These are phyloP conservation scores for Polypterus senegalus DNA, from an alignment of 2,113 vertebrate genomes.

Conservation along the genomic window DNA sequence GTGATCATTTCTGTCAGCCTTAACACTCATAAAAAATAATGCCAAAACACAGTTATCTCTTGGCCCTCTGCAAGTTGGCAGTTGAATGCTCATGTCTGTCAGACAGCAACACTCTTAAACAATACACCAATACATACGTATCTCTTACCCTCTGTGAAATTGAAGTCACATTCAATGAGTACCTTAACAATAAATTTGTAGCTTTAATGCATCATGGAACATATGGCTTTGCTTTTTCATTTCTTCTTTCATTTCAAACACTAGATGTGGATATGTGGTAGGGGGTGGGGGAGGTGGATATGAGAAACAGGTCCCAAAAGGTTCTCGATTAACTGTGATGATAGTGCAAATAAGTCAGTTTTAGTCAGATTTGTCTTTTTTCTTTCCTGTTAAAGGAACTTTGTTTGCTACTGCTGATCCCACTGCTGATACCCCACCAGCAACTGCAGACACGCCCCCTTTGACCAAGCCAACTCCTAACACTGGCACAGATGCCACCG, in stretches of 20 bases:
- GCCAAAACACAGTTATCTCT: too few relatives aligned
- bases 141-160: not conserved
- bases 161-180: not conserved
- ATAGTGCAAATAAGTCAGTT: not conserved
- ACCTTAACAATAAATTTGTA: slow-evolving; percentile 1
- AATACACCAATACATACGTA: too few relatives aligned
- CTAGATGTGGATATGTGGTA: not conserved
- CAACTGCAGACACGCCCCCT: slow-evolving; percentile 76
- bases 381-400: slow-evolving; percentile 84
- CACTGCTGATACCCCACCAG: slow-evolving; percentile 75
- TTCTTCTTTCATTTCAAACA: not conserved
- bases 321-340: not conserved
- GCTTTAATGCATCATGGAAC: slow-evolving; percentile 1
- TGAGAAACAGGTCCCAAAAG: not conserved
- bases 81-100: too few relatives aligned
- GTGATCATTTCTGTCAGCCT: too few relatives aligned
- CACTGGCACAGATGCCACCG: slow-evolving; percentile 77
- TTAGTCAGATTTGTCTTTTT: slow-evolving; percentile 95
- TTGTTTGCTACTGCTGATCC: slow-evolving; percentile 83
- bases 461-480: slow-evolving; percentile 83
- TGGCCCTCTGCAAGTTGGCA: too few relatives aligned
- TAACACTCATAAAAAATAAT: too few relatives aligned
- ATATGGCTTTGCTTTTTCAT: not conserved
- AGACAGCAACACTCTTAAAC: too few relatives aligned
- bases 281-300: not conserved